Conservation (phyloP, 2,113 vertebrate species). For the Anolis carolinensis region DNA sequence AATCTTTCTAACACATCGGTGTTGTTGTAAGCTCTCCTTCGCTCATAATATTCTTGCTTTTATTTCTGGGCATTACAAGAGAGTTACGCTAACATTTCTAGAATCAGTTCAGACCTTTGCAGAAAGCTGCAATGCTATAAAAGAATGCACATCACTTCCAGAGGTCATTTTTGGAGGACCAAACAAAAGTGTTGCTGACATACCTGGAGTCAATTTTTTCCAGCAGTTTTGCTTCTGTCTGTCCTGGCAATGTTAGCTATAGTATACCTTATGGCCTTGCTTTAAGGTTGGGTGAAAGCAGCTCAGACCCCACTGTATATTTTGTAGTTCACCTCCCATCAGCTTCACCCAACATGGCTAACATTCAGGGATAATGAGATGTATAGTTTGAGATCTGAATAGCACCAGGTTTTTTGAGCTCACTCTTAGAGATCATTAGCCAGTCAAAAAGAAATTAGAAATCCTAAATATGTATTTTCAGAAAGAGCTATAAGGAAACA, state of each 20-base stretch:
- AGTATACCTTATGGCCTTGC: neutral
- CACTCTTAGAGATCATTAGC: neutral
- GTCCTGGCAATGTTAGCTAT: too few relatives aligned
- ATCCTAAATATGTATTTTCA: neutral
- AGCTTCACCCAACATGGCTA: neutral
- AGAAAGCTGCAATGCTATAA: neutral
- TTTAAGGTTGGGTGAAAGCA: neutral
- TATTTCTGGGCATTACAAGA: conserved; percentile 47
- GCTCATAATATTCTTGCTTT: conserved; percentile 62
- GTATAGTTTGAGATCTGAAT: neutral
- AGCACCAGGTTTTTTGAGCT: neutral
- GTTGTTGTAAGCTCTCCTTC: conserved; percentile 65
- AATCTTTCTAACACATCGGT: conserved; percentile 62
- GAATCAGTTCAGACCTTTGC: conserved; percentile 47
- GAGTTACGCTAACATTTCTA: conserved; percentile 38
- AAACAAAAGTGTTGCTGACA: too few relatives aligned
- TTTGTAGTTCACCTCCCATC: neutral
- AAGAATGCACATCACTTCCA: neutral
- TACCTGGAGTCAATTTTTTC: too few relatives aligned
- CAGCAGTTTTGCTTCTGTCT: too few relatives aligned
- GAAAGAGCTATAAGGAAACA: neutral
- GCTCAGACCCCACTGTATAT: neutral
- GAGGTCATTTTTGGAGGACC: neutral
- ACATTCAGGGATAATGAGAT: neutral
- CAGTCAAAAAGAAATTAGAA: neutral